Base-by-base conservation (phyloP, 1,140 invertebrate genomes). In the Sitodiplosis mosellana region DNA sequence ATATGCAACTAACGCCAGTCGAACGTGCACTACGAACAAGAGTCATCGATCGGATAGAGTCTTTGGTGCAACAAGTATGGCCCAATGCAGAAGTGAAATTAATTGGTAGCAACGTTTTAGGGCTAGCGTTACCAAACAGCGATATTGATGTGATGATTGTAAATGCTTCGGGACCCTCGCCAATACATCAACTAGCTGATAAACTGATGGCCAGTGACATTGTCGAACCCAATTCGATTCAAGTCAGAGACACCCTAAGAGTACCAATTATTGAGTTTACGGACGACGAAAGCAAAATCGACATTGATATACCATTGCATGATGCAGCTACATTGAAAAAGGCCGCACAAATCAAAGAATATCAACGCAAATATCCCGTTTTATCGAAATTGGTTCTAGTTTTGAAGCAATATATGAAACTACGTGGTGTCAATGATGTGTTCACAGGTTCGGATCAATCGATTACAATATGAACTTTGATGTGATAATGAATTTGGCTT, bases 101-200 rank as follows among this genome's bases (percentile, higher is more conserved):
- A 54, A 95, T 95, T 75, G 92, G 91, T 56, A 92, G 87, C 55
- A 95, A 93, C 72, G 76, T 87, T 52, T 95, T 91, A 46, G 89
- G 89, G 47, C 77, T 95, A 48, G 95, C 95, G 72, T 73, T 96
- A 61, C 91, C 91, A 50, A 95, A 91, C 64, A 95, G 91, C 75
- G 93, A 97, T 71, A 96, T 97, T 65, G 93, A 97, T 73, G 75
- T 98, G 58, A 92, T 96, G 53, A 88, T 98, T 84, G 91, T 67
- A 90, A 92, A 92, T 46, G 83, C 90, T 58, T 97, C 92, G 93
- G 78, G 86, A 55, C 81, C 84, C 61, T 71, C 89, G 57, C 92
- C 93, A 49, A 69, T 97, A 48, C 77, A 83, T 57, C 92, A 88
- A 4, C 69, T 97, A 52, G 87, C 96, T 69, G 78, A 83, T 58